Evolutionary conservation across 2,113 vertebrate species (phyloP), one percentile per base, ranked within the genome.

Genomic region (Aspidoscelis tigris): DNA sequence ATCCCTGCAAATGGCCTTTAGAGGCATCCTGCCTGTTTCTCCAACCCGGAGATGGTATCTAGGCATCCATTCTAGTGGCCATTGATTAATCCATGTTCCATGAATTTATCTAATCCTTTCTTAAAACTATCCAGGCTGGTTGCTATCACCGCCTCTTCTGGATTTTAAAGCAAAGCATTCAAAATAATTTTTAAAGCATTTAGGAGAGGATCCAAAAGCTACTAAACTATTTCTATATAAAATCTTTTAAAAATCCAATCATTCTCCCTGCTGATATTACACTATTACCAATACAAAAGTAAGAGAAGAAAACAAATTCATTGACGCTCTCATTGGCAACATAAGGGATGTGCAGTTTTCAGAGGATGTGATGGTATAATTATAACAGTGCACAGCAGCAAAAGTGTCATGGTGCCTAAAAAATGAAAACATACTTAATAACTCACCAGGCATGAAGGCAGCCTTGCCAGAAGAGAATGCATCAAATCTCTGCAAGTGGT

Each of bases 401-500:
- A 66, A 64, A 39, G 39, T 78, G 47, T 9, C 76, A n/a, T 84
- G 0, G 0, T 83, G 61, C 24, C 66, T 79, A 85, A 75, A 50
- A 84, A 90, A 86, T 24, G 85, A 81, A 80, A 82, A 80, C 44
- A 7, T 71, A 90, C 89, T 91, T 86, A 22, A 53, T 58, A 53
- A 70, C 58, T 26, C 88, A 90, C 82, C 68, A 78, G 85, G 88
- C 88, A 90, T 86, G 90, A 83, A 74, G 91, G 87, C 90, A 94
- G 81, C 91, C 92, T 85, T 93, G 89, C 76, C 91, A 82, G 44
- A 5, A 88, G 88, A 88, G 87, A 92, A 93, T 12, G 66, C 88
- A 92, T 86, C 92, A 93, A 89, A 94, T 86, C 87, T 93, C 88
- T 89, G 20, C 83, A 91, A 90, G 92, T 94, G 85, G 94, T 91